Evolutionary conservation across 2,888 invertebrate species (phyloP), one percentile per base, ranked within the genome.

Genomic region (Drosophila kambysellisi): DNA sequence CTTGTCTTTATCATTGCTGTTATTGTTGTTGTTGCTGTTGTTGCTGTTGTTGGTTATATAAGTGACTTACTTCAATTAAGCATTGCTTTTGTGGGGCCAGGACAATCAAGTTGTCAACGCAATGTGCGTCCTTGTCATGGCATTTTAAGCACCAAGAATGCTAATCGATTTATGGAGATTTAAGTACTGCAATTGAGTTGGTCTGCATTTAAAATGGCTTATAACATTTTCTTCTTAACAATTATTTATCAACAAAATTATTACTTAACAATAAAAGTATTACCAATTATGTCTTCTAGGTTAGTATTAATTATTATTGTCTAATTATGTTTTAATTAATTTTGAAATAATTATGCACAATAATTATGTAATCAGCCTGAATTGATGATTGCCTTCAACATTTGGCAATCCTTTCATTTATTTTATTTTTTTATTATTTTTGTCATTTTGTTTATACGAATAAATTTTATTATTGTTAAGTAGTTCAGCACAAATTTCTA

Each of bases 41-140:
- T 20, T 52, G 37, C 4, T 65, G 67, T 32, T 66, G 76, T 72
- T 80, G 83, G 72, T 73, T 74, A 68, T 70, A 61, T 70, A 85
- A 83, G 73, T 85, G 80, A 73, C 70, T 85, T 85, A 82, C 80
- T 70, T 67, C 87, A 86, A 79, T 87, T 89, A 79, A 73, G 60
- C 29, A 39, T 51, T 62, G 67, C 50, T 66, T 76, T 53, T 58
- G 66, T 35, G 43, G n/a, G 29, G 30, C 52, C 66, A 57, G 67
- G 46, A 71, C 69, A 77, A 81, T 81, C 75, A 77, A 74, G 71
- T 76, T 71, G 85, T 74, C 82, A 88, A 68, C 82, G 41, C 73
- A 74, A 82, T 76, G 76, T 82, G 66, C 59, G 63, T 65, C 76
- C 58, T 76, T 79, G 67, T 76, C 79, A 72, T 60, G 66, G 76